Evolutionary conservation across 1,140 invertebrate species (phyloP).

Genomic region (Drosophila nannoptera): DNA sequence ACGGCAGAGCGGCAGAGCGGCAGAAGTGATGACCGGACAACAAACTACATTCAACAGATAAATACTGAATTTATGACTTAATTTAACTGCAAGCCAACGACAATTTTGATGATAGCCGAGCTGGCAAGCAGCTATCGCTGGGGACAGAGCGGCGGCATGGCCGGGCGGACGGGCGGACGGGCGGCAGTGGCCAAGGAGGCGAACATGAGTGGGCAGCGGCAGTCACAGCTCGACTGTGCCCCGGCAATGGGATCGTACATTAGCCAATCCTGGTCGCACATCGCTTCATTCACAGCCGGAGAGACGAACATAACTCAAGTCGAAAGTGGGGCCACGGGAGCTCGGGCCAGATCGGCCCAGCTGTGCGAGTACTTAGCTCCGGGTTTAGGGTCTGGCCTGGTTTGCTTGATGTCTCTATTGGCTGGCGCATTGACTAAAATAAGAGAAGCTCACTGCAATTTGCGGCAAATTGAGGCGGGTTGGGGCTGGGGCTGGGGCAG

Average conservation of each 20-base stretch:
- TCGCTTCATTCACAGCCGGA: conserved; percentile 71
- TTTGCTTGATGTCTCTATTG: conserved; percentile 75
- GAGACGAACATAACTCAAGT: conserved; percentile 69
- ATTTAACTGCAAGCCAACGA: conserved; percentile 78
- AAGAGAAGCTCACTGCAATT: conserved; percentile 50
- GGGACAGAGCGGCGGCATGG: not conserved
- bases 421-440: conserved; percentile 57
- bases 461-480: conserved; percentile 17
- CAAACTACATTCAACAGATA: conserved; percentile 79
- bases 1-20: conserved; percentile 48
- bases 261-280: conserved; percentile 75
- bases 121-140: not conserved
- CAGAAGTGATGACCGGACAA: conserved; percentile 79
- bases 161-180: too few relatives aligned
- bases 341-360: not conserved
- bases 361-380: conserved; percentile 1
- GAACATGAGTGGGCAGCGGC: conserved; percentile 71
- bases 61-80: conserved; percentile 79
- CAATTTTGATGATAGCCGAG: conserved; percentile 70
- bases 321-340: conserved; percentile 11
- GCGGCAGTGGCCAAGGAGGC: conserved; percentile 18
- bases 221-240: conserved; percentile 40
- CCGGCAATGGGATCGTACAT: conserved; percentile 50
- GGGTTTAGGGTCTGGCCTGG: conserved; percentile 23
- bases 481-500: not conserved